Base-by-base conservation (phyloP, 2,113 vertebrate species). In the Eclectus roratus region DNA sequence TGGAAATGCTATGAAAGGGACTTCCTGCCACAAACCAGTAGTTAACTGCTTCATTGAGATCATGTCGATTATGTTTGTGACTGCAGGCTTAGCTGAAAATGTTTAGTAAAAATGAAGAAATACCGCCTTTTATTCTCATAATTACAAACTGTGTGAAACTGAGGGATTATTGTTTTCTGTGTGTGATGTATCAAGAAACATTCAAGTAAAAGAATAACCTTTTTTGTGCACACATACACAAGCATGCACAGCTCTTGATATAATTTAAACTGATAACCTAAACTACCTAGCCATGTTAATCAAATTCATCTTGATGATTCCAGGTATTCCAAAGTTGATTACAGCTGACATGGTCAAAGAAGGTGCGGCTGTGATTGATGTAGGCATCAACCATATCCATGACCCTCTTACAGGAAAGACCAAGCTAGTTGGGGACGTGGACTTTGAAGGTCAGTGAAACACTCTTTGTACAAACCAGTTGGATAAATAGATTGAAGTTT, bases 321-420 rank as follows among this genome's bases (percentile, higher is more conserved):
- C 80, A 99, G 99, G 99, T 89, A 98, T 99, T 93, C 99, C 99
- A 6, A 97, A 98, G 56, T 71, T 99, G 97, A 99, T 99, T 94
- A 99, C 99, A 7, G 94, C 97, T 76, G 99, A 99, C 72, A 99
- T 99, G 99, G 97, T 99, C 69, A 99, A 99, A 96, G 98, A 98
- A 92, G 99, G 99, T 14, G 98, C 98, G 31, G 97, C 98, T 29
- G 98, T 99, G 52, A 99, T 99, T 64, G 99, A 99, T 3, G 98
- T 99, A 25, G 99, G 99, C 27, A 99, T 99, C 96, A 99, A 99
- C 97, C 98, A 98, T 27, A 91, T 99, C 91, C 96, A 93, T 3
- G 98, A 99, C 83, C 98, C 98, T 11, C 85, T 97, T 35, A 99
- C 99, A 11, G 98, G 98, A 56, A 99, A 98, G 96, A 96, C 98